These are phyloP conservation scores for Dendrolimus punctatus DNA, from an alignment of 1,140 invertebrate species.

Conservation along the genomic window DNA sequence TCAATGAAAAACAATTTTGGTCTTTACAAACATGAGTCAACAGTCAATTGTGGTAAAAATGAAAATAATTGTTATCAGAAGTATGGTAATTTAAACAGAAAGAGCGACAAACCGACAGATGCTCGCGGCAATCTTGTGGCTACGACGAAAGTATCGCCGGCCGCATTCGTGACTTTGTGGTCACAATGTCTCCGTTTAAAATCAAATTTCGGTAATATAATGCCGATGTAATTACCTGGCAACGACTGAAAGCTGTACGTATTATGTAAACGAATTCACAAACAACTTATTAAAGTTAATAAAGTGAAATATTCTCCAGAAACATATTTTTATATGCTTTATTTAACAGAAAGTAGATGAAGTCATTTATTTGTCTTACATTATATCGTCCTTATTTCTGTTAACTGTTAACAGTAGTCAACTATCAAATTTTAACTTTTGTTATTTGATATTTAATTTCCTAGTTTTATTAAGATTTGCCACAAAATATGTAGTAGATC, in stretches of 20 bases:
- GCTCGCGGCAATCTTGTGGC: slow-evolving; percentile 63
- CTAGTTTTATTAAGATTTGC: slow-evolving; percentile 1
- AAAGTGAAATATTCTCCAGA: background rate
- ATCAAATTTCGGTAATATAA: slow-evolving; percentile 48
- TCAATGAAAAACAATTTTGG: background rate
- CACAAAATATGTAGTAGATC: too few relatives aligned
- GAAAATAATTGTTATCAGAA: slow-evolving; percentile 56
- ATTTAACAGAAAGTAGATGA: too few relatives aligned
- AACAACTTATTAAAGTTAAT: slow-evolving; percentile 17
- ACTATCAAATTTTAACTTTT: too few relatives aligned
- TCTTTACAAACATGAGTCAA: slow-evolving; percentile 22
- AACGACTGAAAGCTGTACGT: slow-evolving; percentile 26
- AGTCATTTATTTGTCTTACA: too few relatives aligned
- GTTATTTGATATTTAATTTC: too few relatives aligned
- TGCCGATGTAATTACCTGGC: slow-evolving; percentile 29
- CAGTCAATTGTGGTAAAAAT: slow-evolving; percentile 41
- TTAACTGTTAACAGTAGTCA: too few relatives aligned
- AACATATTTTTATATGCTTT: too few relatives aligned
- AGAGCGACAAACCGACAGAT: slow-evolving; percentile 67
- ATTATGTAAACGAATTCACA: slow-evolving; percentile 22
- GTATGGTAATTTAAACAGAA: slow-evolving; percentile 51
- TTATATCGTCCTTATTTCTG: too few relatives aligned
- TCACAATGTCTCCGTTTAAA: slow-evolving; percentile 59
- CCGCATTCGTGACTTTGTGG: slow-evolving; percentile 53
- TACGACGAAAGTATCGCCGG: slow-evolving; percentile 34